phyloP scores from a whole-genome alignment of 2,113 vertebrate species.

The Cebus imitator region DNA sequence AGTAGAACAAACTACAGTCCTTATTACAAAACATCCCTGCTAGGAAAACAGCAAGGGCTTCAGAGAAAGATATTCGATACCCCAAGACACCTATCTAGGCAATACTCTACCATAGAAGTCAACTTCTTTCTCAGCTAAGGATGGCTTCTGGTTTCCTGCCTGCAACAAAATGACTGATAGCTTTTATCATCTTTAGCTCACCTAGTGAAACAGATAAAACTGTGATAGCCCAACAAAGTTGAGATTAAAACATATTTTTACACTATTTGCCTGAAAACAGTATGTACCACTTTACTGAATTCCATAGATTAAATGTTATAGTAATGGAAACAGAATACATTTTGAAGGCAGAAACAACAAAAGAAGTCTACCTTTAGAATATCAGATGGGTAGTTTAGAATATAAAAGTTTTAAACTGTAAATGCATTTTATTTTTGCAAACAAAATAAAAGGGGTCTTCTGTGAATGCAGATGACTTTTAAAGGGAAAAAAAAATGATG shows the following conservation, averaged over 20 bases:
- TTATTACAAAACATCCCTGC: background rate
- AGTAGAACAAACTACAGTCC: background rate
- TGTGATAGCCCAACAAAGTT: background rate
- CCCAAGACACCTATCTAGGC: background rate
- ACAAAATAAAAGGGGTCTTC: conserved; percentile 25
- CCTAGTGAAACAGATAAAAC: background rate
- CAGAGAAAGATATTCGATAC: background rate
- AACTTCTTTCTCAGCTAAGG: background rate
- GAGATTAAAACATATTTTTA: background rate
- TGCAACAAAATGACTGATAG: background rate
- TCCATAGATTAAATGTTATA: background rate
- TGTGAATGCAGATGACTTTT: background rate
- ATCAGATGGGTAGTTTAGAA: background rate
- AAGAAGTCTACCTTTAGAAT: background rate
- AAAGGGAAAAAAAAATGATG: conserved; percentile 31
- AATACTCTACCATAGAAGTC: background rate
- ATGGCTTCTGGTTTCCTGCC: background rate
- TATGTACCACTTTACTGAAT: background rate
- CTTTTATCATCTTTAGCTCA: background rate
- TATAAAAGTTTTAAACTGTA: conserved; percentile 26
- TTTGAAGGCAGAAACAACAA: conserved; percentile 38
- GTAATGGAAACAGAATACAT: background rate
- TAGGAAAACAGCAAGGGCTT: background rate
- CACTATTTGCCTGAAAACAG: background rate
- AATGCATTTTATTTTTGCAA: conserved; percentile 12